A percentile compares a stretch with the other conserved stretches of the same genome.
Evolutionary conservation across 2,113 vertebrate species (phyloP).

Genomic region (Raphicerus campestris): DNA sequence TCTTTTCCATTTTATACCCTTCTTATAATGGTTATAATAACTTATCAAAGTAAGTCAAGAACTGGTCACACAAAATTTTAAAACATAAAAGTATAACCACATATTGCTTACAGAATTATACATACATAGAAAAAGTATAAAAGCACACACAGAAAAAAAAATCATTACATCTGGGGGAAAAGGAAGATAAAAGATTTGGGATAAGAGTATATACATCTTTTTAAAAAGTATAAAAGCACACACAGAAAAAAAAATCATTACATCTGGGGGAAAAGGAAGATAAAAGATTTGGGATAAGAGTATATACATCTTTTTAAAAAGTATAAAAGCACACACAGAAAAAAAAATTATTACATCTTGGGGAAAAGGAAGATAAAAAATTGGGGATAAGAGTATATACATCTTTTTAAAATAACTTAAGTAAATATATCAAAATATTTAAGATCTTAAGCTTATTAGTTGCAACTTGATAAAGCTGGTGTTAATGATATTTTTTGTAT

Average conservation of each 20-base stretch:
- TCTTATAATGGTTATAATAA: neutral
- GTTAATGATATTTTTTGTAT: neutral
- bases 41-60: neutral
- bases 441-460: neutral
- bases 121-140: neutral
- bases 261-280: neutral
- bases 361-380: neutral
- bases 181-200: neutral
- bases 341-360: neutral
- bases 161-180: neutral
- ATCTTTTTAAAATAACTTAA: neutral
- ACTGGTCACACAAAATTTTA: neutral
- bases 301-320: neutral
- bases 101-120: neutral
- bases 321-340: neutral
- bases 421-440: neutral
- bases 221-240: neutral
- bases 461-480: neutral
- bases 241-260: neutral
- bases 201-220: neutral
- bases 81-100: neutral
- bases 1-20: neutral
- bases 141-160: neutral
- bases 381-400: neutral
- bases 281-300: neutral